Evolutionary conservation across 2,888 invertebrate species (phyloP), one percentile per base, ranked within the genome.

Genomic region (Agrotis ipsilon): DNA sequence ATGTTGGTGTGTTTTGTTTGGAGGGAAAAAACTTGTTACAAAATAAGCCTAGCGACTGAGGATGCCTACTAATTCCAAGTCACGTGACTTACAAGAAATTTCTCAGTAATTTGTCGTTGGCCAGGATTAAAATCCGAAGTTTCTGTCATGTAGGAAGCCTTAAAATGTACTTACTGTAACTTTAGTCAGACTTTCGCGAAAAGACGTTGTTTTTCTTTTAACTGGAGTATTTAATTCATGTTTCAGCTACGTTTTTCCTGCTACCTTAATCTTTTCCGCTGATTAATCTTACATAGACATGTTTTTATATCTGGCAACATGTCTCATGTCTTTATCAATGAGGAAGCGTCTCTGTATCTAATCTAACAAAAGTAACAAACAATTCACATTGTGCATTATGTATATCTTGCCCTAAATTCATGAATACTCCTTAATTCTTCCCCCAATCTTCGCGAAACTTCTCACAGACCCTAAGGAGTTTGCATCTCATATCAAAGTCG

Each of bases 401-500:
- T 39, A 39, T 52, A 27, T 46, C 21, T 52, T n/a, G 68, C 71
- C 75, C 67, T 32, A 82, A 39, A 70, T 64, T 19, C 57, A 62
- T 80, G 74, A 77, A 83, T 82, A 78, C 66, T 51, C 58, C 57
- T 64, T 76, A 55, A 72, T 83, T 75, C 72, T 68, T 74, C 61
- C 75, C 77, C 79, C 62, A 54, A 72, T 68, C 63, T 61, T 60
- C 24, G 45, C 60, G 13, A 73, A 76, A 60, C 81, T 82, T 86
- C 85, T 81, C 84, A 86, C 83, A 86, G 78, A 54, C 79, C 73
- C 75, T 73, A 59, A 57, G 68, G 32, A 72, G 27, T 80, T 77
- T 84, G 83, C 83, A 81, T 84, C 79, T 79, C 86, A 85, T 85
- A 90, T 90, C 88, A 90, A 89, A 88, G 71, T 87, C 86, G 85